Conservation (phyloP, 2,113 vertebrate genomes). For the Pseudopodoces humilis region DNA sequence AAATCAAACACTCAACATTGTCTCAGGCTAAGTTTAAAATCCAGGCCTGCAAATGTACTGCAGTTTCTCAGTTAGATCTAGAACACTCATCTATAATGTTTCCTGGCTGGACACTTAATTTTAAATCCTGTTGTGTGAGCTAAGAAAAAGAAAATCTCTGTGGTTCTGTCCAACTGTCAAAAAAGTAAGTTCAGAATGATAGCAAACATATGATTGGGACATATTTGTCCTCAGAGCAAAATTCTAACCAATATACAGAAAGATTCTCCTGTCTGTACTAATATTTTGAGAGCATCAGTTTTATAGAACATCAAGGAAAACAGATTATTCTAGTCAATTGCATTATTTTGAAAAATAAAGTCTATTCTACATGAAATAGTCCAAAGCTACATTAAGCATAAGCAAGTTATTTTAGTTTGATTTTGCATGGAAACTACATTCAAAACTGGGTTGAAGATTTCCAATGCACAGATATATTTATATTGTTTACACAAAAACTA, state of each 20-base stretch:
- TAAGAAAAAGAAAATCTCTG: neutral
- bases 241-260: neutral
- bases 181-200: neutral
- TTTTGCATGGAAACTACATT: conserved; percentile 21
- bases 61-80: neutral
- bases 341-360: neutral
- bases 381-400: neutral
- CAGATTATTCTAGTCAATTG: neutral
- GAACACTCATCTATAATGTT: neutral
- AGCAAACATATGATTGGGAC: neutral
- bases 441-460: conserved; percentile 48
- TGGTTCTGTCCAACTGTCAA: neutral
- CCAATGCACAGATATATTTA: conserved; percentile 43
- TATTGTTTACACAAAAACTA: conserved; percentile 41
- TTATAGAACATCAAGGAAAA: neutral
- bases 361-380: neutral
- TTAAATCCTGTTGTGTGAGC: neutral
- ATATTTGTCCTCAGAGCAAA: neutral
- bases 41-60: neutral
- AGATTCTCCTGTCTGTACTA: neutral
- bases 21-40: neutral
- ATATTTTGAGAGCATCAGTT: neutral
- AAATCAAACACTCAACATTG: neutral
- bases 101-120: neutral
- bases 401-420: conserved; percentile 43